phyloP scores from a whole-genome alignment of 2,888 invertebrate species.

The Sceliomorpha sp. region DNA sequence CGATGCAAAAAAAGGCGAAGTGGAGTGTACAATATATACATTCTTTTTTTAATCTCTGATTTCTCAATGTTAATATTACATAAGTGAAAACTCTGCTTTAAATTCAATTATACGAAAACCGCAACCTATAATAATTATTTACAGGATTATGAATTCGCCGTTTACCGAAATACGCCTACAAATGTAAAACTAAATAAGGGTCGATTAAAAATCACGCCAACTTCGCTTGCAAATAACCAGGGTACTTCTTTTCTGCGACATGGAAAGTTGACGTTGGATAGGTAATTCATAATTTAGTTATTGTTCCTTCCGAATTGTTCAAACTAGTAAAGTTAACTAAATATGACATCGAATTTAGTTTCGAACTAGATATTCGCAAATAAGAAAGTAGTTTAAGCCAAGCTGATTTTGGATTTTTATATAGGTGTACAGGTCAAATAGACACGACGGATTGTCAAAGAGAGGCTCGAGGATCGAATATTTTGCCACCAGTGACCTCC shows the following conservation, averaged over 20 bases:
- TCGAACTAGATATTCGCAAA: not conserved
- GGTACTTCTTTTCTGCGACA: conserved; percentile 81
- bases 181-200: conserved; percentile 82
- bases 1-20: too few relatives aligned
- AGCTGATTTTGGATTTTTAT: conserved; percentile 28
- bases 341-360: not conserved
- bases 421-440: conserved; percentile 79
- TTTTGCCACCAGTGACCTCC: conserved; percentile 86
- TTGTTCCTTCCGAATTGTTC: not conserved
- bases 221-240: conserved; percentile 82
- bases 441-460: conserved; percentile 79
- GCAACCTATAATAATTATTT: too few relatives aligned
- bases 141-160: conserved; percentile 87
- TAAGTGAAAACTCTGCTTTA: too few relatives aligned
- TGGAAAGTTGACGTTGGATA: conserved; percentile 68
- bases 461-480: conserved; percentile 81
- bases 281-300: conserved; percentile 54
- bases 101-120: too few relatives aligned
- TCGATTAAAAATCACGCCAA: conserved; percentile 84
- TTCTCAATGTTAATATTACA: too few relatives aligned
- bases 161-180: conserved; percentile 83
- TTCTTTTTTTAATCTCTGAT: too few relatives aligned
- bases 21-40: too few relatives aligned
- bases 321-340: not conserved
- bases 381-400: conserved; percentile 16